phyloP scores from a whole-genome alignment of 2,113 vertebrate genomes.

The Eonycteris spelaea region DNA sequence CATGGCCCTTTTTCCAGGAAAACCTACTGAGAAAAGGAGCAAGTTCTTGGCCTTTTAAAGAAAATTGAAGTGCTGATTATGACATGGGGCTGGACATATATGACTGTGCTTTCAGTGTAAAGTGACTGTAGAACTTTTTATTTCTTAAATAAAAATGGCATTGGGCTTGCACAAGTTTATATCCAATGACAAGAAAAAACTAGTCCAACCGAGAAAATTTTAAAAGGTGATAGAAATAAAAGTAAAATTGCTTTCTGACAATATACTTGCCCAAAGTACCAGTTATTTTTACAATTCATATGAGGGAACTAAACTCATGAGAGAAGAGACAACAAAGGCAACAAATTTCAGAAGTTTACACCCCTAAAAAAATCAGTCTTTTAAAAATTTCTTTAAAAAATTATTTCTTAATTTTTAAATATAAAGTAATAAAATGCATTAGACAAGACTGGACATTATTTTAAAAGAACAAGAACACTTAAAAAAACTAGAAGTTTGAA shows the following conservation, averaged over 20 bases:
- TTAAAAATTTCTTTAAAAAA: neutral
- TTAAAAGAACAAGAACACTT: neutral
- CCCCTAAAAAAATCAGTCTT: neutral
- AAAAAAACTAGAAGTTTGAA: constrained; percentile 1
- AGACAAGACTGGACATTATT: neutral
- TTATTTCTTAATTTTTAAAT: neutral
- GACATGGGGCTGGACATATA: neutral
- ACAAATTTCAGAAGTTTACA: neutral
- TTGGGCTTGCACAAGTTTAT: neutral
- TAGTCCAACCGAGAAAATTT: neutral
- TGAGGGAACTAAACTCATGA: neutral
- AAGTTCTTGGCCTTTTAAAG: neutral
- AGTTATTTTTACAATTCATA: neutral
- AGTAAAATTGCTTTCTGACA: neutral
- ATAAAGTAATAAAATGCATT: neutral
- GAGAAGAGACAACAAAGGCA: neutral
- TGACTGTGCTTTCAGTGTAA: neutral
- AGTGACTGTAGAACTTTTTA: neutral
- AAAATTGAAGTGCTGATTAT: neutral
- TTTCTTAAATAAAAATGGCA: neutral
- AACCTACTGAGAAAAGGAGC: neutral
- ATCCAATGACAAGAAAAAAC: neutral
- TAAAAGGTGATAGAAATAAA: neutral
- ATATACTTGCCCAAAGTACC: neutral
- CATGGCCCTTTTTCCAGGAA: neutral